A percentile compares a stretch with the other conserved stretches of the same genome.
Evolutionary conservation across 2,797 vertebrate species (phyloP).

Genomic region (Hypotaenidia philippensis): DNA sequence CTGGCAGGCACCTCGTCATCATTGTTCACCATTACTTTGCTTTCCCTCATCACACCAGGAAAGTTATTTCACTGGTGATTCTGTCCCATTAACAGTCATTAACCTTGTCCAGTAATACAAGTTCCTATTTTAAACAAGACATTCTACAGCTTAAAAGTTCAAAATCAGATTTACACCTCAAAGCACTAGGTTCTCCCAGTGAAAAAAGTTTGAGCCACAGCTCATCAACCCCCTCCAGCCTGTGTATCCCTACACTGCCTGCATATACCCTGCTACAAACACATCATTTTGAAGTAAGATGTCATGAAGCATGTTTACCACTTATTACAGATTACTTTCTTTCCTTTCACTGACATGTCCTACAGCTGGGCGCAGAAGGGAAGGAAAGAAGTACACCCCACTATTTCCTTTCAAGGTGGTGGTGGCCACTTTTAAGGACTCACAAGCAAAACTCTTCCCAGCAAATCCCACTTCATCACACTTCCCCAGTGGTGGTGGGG

Average conservation of each 20-base stretch:
- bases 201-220: too few relatives aligned
- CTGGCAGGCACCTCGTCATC: not conserved
- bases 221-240: not conserved
- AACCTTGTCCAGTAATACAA: not conserved
- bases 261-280: not conserved
- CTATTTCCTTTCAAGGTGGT: not conserved
- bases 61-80: not conserved
- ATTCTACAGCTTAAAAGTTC: not conserved
- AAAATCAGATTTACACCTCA: not conserved
- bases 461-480: not conserved
- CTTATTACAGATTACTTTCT: not conserved
- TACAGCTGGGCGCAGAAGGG: not conserved
- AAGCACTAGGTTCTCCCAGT: not conserved
- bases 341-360: not conserved
- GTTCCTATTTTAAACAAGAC: not conserved
- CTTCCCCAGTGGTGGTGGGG: accelerated
- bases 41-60: not conserved
- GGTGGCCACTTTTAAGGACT: not conserved
- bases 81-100: not conserved
- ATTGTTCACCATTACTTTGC: not conserved
- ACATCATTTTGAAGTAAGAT: not conserved
- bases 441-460: not conserved
- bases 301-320: not conserved
- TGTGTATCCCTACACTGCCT: not conserved
- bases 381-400: not conserved